A percentile compares a stretch with the other conserved stretches of the same genome.
phyloP scores from a whole-genome alignment of 2,888 invertebrate genomes.

The Coecobrya sp. region DNA sequence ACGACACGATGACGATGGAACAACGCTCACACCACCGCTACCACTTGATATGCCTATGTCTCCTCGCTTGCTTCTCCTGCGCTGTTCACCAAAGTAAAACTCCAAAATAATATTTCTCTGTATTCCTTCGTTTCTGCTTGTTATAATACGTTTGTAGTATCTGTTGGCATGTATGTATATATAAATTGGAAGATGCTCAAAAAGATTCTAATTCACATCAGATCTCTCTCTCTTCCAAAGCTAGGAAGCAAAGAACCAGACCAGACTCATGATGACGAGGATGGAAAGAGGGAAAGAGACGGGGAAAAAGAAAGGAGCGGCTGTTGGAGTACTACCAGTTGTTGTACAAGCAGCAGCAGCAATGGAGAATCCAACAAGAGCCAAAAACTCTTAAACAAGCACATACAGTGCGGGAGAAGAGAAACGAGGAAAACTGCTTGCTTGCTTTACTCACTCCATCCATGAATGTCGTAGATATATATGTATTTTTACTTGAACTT shows the following conservation, averaged over 20 bases:
- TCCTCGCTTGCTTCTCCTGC: neutral
- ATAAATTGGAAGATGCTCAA: conserved; percentile 78
- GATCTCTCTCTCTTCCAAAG: conserved; percentile 59
- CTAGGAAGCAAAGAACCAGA: conserved; percentile 53
- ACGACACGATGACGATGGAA: conserved; percentile 35
- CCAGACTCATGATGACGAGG: conserved; percentile 69
- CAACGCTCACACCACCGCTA: conserved; percentile 21
- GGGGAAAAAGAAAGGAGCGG: conserved; percentile 67
- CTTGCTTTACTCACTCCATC: conserved; percentile 45
- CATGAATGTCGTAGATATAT: neutral
- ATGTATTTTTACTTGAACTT: conserved; percentile 33
- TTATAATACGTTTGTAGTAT: neutral
- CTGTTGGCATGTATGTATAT: conserved; percentile 51
- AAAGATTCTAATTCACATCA: conserved; percentile 80
- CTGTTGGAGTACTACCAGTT: conserved; percentile 38
- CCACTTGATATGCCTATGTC: conserved; percentile 28
- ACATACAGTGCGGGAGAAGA: neutral
- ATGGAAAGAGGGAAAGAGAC: conserved; percentile 3
- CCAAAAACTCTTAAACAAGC: conserved; percentile 55
- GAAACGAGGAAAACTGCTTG: conserved; percentile 53
- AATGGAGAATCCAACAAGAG: conserved; percentile 70
- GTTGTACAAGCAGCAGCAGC: conserved; percentile 61
- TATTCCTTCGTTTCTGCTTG: neutral
- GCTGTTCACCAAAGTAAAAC: neutral
- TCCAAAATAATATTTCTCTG: conserved; percentile 30